A percentile compares a stretch with the other conserved stretches of the same genome.
Evolutionary conservation across 2,113 vertebrate species (phyloP).

Genomic region (Athene noctua): DNA sequence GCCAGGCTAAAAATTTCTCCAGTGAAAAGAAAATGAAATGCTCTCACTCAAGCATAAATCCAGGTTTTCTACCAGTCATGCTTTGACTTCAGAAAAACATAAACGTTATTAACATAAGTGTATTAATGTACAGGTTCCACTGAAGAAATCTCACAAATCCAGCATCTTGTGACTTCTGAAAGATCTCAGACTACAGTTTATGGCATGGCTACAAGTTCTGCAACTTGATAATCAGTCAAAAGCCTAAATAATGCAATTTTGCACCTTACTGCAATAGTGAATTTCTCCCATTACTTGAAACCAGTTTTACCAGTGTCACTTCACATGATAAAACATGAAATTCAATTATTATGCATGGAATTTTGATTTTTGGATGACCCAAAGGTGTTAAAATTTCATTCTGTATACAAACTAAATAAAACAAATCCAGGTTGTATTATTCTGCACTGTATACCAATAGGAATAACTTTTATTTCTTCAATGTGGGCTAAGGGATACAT

Average conservation of each 20-base stretch:
- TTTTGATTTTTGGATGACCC: background rate
- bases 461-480: background rate
- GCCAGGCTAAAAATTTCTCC: conserved; percentile 43
- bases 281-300: conserved; percentile 10
- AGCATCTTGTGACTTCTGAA: background rate
- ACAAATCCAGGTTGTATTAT: background rate
- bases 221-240: background rate
- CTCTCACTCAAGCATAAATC: conserved; percentile 21
- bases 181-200: background rate
- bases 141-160: background rate
- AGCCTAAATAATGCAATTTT: background rate
- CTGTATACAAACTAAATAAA: background rate
- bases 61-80: background rate
- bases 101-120: background rate
- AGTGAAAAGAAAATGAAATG: conserved; percentile 37
- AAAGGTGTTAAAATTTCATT: background rate
- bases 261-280: background rate
- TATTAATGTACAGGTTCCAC: background rate
- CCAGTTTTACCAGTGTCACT: background rate
- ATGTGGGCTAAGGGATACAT: conserved; percentile 58
- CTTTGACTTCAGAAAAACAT: background rate
- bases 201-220: background rate
- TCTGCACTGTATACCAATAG: background rate
- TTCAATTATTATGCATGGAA: background rate
- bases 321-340: background rate